Base-by-base conservation (phyloP, 2,797 vertebrate genomes). In the Vipera ursinii region DNA sequence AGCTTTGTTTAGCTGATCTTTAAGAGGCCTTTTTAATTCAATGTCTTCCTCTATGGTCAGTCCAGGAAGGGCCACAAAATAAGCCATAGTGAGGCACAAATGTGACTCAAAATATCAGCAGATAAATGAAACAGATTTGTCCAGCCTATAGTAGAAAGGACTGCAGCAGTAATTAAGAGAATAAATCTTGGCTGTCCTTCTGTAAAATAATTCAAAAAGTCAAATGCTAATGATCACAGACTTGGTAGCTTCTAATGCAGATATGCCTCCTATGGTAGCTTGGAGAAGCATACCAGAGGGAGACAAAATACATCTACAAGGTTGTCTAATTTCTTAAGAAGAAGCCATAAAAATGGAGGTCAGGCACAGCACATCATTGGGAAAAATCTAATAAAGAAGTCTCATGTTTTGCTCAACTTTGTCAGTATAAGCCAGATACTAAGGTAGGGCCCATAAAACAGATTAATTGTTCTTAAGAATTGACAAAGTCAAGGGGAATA, bases 391-490 rank as follows among this genome's bases (percentile, higher is more conserved):
- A 91, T 56, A 48, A 38, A 85, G 4, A 89, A 51, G 1, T 32
- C 90, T 92, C 90, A 24, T 92, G 1, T 69, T 93, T 93, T 94
- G 26, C 12, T 88, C 24, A 88, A 89, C 26, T 69, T 59, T 85
- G 38, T 89, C 89, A 90, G 85, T 14, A 86, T 3, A 88, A 89
- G 89, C n/a, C 24, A 69, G 86, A 94, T 28, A 53, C 20, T 59
- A 24, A 5, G 32, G 89, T 44, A 93, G 93, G 93, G 0, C 28
- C 26, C 91, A 57, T 15, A 89, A 53, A 8, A 94, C 60, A 91
- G 86, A 91, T 94, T 94, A 95, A 91, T 90, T 78, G 60, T 89
- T 38, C 60, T 96, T 78, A 51, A 63, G 32, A 96, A 95, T 96
- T 65, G 55, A 85, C 91, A 95, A 95, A 1, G 2, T 73, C 85